Conservation (phyloP, 2,797 vertebrate genomes). For the Arrhamphus sclerolepis region DNA sequence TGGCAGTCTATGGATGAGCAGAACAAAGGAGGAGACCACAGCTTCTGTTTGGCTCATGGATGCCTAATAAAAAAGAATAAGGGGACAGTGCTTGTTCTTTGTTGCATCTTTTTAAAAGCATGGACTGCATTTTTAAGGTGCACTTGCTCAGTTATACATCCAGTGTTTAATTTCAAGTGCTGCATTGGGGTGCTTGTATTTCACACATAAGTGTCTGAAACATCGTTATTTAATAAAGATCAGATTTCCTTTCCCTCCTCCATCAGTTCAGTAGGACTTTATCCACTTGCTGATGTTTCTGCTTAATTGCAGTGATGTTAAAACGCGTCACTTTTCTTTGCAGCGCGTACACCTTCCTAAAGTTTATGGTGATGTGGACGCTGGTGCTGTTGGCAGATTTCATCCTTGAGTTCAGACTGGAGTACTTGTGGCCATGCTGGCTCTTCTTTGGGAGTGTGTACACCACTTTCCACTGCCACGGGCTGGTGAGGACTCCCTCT, state of each 20-base stretch:
- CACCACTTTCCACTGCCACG: slow-evolving; percentile 86
- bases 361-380: slow-evolving; percentile 85
- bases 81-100: slow-evolving; percentile 48
- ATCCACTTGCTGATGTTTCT: neutral
- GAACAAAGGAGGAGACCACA: slow-evolving; percentile 80
- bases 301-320: neutral
- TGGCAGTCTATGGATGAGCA: slow-evolving; percentile 72
- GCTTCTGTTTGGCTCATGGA: slow-evolving; percentile 56
- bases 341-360: slow-evolving; percentile 84
- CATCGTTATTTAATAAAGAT: slow-evolving; percentile 11
- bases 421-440: slow-evolving; percentile 88
- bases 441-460: slow-evolving; percentile 86
- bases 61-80: slow-evolving; percentile 39
- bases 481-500: slow-evolving; percentile 76
- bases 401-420: slow-evolving; percentile 84
- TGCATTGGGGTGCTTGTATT: neutral
- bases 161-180: neutral
- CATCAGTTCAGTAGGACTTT: neutral
- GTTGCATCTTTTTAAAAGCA: slow-evolving; percentile 20
- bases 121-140: slow-evolving; percentile 29
- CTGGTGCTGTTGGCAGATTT: slow-evolving; percentile 86
- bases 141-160: slow-evolving; percentile 51
- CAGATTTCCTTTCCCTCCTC: neutral
- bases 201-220: neutral
- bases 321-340: slow-evolving; percentile 12